Percentiles rank a stretch among this genome's conserved stretches.
Conservation (phyloP, 1,140 invertebrate genomes). For the Pseudomyrmex pallidus region DNA sequence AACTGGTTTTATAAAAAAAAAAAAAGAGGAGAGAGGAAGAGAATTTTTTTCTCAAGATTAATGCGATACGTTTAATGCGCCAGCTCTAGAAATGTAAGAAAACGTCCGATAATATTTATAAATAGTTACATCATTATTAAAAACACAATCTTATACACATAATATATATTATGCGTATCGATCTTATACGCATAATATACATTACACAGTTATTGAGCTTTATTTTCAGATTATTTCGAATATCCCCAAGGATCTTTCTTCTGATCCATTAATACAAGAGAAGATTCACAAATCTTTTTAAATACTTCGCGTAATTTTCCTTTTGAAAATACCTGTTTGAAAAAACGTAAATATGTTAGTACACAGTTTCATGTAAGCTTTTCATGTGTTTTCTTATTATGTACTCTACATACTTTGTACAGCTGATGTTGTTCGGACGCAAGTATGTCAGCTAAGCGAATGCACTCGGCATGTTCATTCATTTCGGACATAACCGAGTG, state of each 20-base stretch:
- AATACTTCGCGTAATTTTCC: conserved; percentile 91
- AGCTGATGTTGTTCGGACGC: conserved; percentile 91
- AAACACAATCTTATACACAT: neutral
- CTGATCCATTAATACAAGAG: conserved; percentile 90
- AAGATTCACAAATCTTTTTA: conserved; percentile 92
- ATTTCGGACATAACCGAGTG: conserved; percentile 92
- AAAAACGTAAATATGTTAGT: conserved; percentile 54
- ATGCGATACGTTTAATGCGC: conserved; percentile 25
- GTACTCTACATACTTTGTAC: conserved; percentile 87
- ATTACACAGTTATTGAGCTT: neutral
- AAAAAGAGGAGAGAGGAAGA: conserved; percentile 49
- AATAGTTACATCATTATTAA: conserved; percentile 10
- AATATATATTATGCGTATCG: conserved; percentile 13
- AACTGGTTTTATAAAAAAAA: conserved; percentile 81
- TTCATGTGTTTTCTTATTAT: conserved; percentile 4
- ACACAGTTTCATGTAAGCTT: conserved; percentile 2
- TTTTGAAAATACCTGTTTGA: conserved; percentile 89
- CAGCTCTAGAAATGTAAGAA: neutral
- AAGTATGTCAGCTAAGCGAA: conserved; percentile 92
- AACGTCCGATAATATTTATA: conserved; percentile 5
- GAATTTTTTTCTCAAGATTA: neutral
- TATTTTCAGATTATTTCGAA: conserved; percentile 74
- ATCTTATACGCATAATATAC: conserved; percentile 5
- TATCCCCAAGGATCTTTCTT: conserved; percentile 90
- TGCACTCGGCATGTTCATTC: conserved; percentile 90